Evolutionary conservation across 1,140 invertebrate genomes (phyloP).

Genomic region (Heliconius nattereri): DNA sequence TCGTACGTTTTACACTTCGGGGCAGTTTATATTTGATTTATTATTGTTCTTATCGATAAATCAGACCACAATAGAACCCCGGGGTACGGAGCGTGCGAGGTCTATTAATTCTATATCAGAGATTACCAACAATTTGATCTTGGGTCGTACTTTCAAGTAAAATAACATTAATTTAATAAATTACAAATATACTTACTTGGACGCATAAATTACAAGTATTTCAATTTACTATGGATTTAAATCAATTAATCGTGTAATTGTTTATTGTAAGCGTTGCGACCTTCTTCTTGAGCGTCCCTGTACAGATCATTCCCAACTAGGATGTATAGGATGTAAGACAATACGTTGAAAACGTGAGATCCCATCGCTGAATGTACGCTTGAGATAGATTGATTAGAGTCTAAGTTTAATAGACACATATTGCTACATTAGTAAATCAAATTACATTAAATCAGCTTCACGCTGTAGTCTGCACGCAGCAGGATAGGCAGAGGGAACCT

Average conservation of each 20-base stretch:
- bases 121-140: background rate
- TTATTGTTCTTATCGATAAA: constrained; percentile 78
- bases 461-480: too few relatives aligned
- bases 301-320: constrained; percentile 61
- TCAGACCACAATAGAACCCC: constrained; percentile 76
- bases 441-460: too few relatives aligned
- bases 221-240: background rate
- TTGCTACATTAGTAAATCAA: background rate
- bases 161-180: background rate
- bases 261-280: background rate
- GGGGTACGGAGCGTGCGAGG: constrained; percentile 64
- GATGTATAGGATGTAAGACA: constrained; percentile 70
- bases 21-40: constrained; percentile 78
- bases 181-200: background rate
- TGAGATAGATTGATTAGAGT: constrained; percentile 23
- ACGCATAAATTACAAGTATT: background rate
- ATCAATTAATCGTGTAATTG: background rate
- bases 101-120: constrained; percentile 68
- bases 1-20: constrained; percentile 36
- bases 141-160: constrained; percentile 1
- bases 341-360: constrained; percentile 69
- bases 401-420: background rate
- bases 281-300: constrained; percentile 41
- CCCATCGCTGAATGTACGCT: constrained; percentile 56
- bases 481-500: too few relatives aligned